Base-by-base conservation (phyloP, 2,888 invertebrate species). In the Salticus scenicus region DNA sequence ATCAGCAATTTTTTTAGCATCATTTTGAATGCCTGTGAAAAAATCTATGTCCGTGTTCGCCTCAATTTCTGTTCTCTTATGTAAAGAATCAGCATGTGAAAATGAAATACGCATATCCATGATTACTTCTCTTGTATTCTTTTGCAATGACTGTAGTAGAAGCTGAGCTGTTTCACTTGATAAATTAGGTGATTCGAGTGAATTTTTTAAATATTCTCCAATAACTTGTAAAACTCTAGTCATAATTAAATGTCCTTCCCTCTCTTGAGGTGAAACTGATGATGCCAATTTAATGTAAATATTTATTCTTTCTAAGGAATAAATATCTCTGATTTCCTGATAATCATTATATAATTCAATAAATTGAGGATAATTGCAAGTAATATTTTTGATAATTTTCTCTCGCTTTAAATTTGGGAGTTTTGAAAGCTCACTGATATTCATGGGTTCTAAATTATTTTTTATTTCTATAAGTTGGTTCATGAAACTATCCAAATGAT, bases 121-220 rank as follows among this genome's bases (percentile, higher is more conserved):
- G 14, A 81, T 51, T 0, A 42, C 51, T 42, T 51, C 30, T 24
- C 66, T 14, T 0, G 71, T 47, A 33, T 28, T 69, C 37, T 20
- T 4, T 14, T 74, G 74, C 20, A 81, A 20, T 17, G 67, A 74
- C 5, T 20, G 41, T 4, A 81, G 51, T 10, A 75, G 17, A 5
- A 66, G 17, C 7, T 31, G 27, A 1, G 74, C 71, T 1, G 24
- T 4, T 20, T 24, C 1, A 28, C 64, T 64, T 1, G 66, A 66
- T n/a, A 72, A 2, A 8, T 79, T 72, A 1, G 79, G 72, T 8
- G 79, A 63, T 74, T 75, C 81, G 1, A 69, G 0, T 4, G 70
- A 69, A 20, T 75, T 70, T 8, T 81, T 74, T 10, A 81, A 17
- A 27, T 70, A 33, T 42, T 81, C 74, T 2, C 81, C 72, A 5